Conservation (phyloP, 92 coral and sea anemone genomes). For the Micromussa lordhowensis region DNA sequence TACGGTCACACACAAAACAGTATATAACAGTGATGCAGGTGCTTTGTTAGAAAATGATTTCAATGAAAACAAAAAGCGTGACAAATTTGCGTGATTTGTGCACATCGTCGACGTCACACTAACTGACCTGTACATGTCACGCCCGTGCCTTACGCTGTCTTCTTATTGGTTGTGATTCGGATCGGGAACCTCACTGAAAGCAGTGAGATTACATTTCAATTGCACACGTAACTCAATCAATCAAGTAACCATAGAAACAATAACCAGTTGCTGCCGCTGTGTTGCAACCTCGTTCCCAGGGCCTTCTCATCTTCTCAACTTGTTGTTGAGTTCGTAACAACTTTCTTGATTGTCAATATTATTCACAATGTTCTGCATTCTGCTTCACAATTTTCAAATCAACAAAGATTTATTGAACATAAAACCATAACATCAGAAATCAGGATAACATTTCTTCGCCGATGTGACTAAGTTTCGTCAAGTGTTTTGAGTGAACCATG, state of each 20-base stretch:
- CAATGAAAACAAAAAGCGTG: not conserved
- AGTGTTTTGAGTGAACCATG: not conserved
- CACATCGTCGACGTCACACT: conserved; percentile 16
- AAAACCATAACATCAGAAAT: not conserved
- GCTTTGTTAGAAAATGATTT: not conserved
- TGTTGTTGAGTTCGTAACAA: no score
- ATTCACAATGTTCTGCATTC: not conserved
- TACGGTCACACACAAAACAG: not conserved
- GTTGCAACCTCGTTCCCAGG: not conserved
- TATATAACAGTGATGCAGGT: not conserved
- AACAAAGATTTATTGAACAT: not conserved
- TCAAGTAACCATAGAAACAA: not conserved
- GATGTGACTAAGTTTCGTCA: not conserved
- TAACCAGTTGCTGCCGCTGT: not conserved
- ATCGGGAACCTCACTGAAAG: conserved; percentile 53
- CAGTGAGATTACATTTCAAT: conserved; percentile 29
- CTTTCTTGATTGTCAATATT: not conserved
- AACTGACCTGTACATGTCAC: conserved; percentile 48
- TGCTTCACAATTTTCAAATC: not conserved
- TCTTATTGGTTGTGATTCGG: conserved; percentile 48
- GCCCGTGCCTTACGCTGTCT: conserved; percentile 29
- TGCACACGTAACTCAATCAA: conserved; percentile 1
- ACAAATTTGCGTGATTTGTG: conserved; percentile 9
- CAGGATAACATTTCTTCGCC: not conserved
- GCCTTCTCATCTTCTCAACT: no score